Conservation (phyloP, 2,797 vertebrate species). For the Channallabes apus region DNA sequence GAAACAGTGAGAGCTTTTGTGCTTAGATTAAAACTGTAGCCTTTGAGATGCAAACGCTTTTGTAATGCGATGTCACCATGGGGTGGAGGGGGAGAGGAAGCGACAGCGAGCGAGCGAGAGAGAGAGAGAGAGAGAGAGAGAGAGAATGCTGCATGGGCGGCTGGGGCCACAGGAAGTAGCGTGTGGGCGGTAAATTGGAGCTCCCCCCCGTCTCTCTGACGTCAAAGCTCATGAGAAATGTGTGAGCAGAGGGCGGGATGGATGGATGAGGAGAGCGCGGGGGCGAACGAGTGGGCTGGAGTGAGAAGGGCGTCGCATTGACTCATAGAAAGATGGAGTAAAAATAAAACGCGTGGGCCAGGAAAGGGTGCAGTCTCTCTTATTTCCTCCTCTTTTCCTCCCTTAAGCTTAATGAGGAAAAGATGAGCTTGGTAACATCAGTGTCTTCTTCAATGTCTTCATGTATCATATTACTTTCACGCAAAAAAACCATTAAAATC, state of each 20-base stretch:
- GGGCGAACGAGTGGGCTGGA: constrained; percentile 81
- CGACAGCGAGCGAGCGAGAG: constrained; percentile 41
- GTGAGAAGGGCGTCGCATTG: constrained; percentile 83
- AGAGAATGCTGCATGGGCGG: constrained; percentile 64
- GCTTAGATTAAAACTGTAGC: constrained; percentile 50
- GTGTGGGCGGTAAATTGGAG: constrained; percentile 71
- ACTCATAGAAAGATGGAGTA: constrained; percentile 79
- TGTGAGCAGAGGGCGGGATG: constrained; percentile 78
- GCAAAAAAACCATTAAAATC: neutral
- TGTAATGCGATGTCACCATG: constrained; percentile 59
- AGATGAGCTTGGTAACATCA: constrained; percentile 15
- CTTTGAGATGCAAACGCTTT: constrained; percentile 40
- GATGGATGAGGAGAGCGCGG: constrained; percentile 74
- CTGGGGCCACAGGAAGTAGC: constrained; percentile 70
- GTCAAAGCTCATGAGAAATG: constrained; percentile 73
- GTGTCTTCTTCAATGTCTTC: constrained; percentile 28
- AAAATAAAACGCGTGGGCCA: constrained; percentile 85
- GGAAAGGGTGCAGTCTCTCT: constrained; percentile 78
- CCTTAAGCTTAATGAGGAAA: constrained; percentile 47
- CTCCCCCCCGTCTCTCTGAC: constrained; percentile 67
- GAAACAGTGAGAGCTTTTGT: constrained; percentile 29
- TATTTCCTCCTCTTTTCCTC: constrained; percentile 46
- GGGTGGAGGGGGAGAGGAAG: constrained; percentile 38
- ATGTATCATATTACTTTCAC: constrained; percentile 12
- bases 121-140: constrained; percentile 60